Percentiles rank a stretch among this genome's conserved stretches.
phyloP scores from a whole-genome alignment of 2,797 vertebrate genomes.

The Cynodonichthys magdalenae region DNA sequence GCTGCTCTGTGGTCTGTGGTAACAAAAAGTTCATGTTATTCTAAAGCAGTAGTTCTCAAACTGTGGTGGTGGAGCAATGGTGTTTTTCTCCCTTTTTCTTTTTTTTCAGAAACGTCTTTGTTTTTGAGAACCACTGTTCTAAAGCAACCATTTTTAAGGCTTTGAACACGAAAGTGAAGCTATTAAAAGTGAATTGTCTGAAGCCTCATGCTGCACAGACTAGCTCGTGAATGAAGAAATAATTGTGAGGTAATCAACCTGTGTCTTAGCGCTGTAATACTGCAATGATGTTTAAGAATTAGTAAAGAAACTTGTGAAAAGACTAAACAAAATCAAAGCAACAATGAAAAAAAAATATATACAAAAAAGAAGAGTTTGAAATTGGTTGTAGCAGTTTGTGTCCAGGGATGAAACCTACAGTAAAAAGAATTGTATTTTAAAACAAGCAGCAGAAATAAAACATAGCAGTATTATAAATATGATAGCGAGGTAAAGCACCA shows the following conservation, averaged over 20 bases:
- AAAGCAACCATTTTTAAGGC: no score
- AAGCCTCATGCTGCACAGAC: background rate
- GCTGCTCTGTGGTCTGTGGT: conserved; percentile 31
- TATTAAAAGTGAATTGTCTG: no score
- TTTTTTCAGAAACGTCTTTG: no score
- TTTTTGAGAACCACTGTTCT: no score
- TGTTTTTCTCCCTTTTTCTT: background rate
- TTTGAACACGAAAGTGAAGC: no score
- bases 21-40: background rate
- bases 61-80: no score
- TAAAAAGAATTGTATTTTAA: background rate
- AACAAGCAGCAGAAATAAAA: conserved; percentile 22
- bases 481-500: conserved; percentile 41
- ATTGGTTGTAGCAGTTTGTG: conserved; percentile 12
- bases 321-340: background rate
- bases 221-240: background rate
- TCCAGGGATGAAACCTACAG: background rate
- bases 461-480: conserved; percentile 10
- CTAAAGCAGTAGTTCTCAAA: no score
- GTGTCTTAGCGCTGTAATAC: background rate
- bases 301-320: background rate
- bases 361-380: background rate
- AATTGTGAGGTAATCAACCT: no score
- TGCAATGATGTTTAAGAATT: background rate
- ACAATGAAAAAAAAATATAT: background rate